Evolutionary conservation across 2,113 vertebrate species (phyloP).

Genomic region (Aix galericulata): DNA sequence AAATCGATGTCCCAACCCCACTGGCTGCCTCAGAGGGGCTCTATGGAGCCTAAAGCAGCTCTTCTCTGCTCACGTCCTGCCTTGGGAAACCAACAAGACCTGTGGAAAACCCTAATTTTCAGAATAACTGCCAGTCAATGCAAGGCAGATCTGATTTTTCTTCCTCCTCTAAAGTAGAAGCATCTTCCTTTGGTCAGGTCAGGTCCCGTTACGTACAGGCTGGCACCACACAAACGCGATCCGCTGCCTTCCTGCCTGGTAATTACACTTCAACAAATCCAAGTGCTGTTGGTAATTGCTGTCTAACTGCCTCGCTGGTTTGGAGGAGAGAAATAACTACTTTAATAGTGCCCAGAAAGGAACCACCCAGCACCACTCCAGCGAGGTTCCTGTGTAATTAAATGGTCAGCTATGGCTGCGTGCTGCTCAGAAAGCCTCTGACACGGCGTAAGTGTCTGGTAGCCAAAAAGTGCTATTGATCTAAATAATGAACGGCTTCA

Average conservation of each 20-base stretch:
- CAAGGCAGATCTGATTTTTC: background rate
- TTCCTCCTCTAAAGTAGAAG: background rate
- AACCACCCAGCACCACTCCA: background rate
- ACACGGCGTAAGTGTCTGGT: rapidly evolving
- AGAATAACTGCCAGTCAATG: background rate
- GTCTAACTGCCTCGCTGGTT: background rate
- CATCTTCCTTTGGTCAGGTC: background rate
- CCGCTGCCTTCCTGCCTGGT: rapidly evolving
- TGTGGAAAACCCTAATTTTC: background rate
- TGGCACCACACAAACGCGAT: background rate
- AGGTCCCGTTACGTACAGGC: background rate
- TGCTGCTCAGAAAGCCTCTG: background rate
- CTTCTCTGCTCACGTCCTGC: background rate
- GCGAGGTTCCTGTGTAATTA: background rate
- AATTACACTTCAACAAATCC: background rate
- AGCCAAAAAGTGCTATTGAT: background rate
- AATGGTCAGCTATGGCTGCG: rapidly evolving
- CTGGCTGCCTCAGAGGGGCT: background rate
- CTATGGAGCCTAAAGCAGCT: background rate
- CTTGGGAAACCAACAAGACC: background rate
- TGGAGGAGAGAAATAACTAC: background rate
- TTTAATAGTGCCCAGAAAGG: background rate
- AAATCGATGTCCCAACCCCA: rapidly evolving
- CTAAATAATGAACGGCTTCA: background rate
- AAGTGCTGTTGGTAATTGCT: background rate